Percentiles rank a stretch among this genome's conserved stretches.
phyloP scores from a whole-genome alignment of 2,888 invertebrate species.

The Torymus tubicola region DNA sequence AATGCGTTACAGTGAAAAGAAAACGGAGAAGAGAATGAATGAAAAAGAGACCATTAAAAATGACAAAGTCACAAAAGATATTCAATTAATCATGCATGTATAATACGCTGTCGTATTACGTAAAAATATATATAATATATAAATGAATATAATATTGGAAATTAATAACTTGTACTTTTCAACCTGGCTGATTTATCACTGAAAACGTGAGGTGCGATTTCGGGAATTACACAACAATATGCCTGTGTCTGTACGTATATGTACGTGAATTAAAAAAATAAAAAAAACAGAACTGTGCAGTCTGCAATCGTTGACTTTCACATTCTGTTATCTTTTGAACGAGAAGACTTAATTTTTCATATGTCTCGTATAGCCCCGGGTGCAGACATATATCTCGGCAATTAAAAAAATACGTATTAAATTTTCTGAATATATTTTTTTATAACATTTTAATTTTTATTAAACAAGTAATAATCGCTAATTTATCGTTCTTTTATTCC shows the following conservation, averaged over 20 bases:
- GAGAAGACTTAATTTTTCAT: constrained; percentile 34
- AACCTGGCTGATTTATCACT: constrained; percentile 18
- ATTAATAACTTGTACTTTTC: neutral
- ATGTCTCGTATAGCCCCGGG: neutral
- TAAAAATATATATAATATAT: neutral
- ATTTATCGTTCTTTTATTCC: too few species aligned
- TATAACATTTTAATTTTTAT: neutral
- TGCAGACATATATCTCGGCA: neutral
- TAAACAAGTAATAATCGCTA: neutral
- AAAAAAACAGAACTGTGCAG: constrained; percentile 7
- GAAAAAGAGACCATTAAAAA: too few species aligned
- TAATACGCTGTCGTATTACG: neutral
- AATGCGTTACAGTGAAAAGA: too few species aligned
- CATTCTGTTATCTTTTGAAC: constrained; percentile 15
- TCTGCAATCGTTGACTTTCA: constrained; percentile 33
- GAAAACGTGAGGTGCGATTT: constrained; percentile 23
- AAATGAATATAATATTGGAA: constrained; percentile 15
- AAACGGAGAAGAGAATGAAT: too few species aligned
- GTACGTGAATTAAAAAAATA: neutral
- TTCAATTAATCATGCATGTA: neutral
- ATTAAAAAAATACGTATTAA: constrained; percentile 21
- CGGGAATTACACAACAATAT: constrained; percentile 9
- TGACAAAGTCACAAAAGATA: too few species aligned
- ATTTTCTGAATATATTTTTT: constrained; percentile 6
- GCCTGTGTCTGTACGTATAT: neutral